Evolutionary conservation across 2,113 vertebrate species (phyloP).

Genomic region (Ctenomys sociabilis): DNA sequence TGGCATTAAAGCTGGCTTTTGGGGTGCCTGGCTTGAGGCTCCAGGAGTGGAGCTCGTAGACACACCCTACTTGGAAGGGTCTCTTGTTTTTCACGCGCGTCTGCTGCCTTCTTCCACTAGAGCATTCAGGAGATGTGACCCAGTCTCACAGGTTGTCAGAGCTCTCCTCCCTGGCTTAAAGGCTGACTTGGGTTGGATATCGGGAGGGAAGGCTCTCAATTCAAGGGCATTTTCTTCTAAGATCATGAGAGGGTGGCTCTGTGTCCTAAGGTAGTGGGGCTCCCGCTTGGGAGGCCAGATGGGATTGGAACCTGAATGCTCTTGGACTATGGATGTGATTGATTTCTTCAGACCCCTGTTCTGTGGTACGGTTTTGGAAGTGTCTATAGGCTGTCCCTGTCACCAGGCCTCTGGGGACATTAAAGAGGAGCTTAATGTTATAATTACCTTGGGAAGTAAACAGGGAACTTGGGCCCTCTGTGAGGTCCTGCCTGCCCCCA

Average conservation of each 20-base stretch:
- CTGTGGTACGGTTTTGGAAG: background rate
- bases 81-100: background rate
- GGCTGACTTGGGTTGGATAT: background rate
- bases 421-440: background rate
- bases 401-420: background rate
- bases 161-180: background rate
- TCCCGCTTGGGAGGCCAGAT: background rate
- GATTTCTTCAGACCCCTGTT: background rate
- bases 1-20: background rate
- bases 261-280: background rate
- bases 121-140: background rate
- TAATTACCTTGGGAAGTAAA: background rate
- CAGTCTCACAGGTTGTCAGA: background rate
- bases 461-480: background rate
- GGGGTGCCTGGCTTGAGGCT: background rate
- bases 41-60: background rate
- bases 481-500: too few species aligned
- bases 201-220: background rate
- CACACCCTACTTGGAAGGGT: background rate
- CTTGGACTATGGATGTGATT: background rate
- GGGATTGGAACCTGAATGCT: background rate
- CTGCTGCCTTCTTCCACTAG: background rate
- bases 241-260: background rate
- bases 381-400: background rate
- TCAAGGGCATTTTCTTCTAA: background rate